Evolutionary conservation across 2,888 invertebrate species (phyloP), one percentile per base, ranked within the genome.

Genomic region (Mythimna lalbum): DNA sequence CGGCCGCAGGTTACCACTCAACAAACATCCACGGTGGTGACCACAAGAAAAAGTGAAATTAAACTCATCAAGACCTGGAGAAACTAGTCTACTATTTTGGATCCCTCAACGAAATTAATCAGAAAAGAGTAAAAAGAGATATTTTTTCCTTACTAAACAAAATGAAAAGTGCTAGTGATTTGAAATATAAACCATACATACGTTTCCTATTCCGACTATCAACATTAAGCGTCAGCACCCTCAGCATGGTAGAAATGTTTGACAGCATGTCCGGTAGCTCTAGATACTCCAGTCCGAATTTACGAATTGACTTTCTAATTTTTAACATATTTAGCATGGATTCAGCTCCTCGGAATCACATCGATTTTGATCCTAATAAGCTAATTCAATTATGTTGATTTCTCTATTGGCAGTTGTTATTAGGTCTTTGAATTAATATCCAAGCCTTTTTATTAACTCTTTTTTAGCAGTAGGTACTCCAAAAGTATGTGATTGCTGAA

Each of bases 231-330:
- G 88, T 83, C 6, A 92, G 69, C 0, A 78, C 60, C 59, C 90
- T 78, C 31, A 93, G 82, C 68, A 93, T 71, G n/a, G 80, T 47
- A 2, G 87, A 84, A 0, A 90, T 83, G 69, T 93, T 93, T 68
- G 86, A 86, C n/a, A 92, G 21, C 90, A 93, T 91, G 0, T 90
- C 90, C 0, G 90, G 87, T 43, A 93, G 78, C 43, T 92, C 91
- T 23, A 88, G 90, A 62, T 89, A 83, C 7, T 81, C 75, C 63
- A 89, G 59, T 0, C 90, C 87, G 62, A 89, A 92, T 67, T 87
- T 89, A 9, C 59, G 62, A 14, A 82, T 1, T 9, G 55, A n/a
- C 0, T 62, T 43, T 56, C 53, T 62, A 59, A 78, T 75, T 43
- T 31, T 47, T 6, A 17, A 1, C 33, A 19, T 50, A 6, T 3